Conservation (phyloP, 64 coral and sea anemone species). For the Actinia tenebrosa region DNA sequence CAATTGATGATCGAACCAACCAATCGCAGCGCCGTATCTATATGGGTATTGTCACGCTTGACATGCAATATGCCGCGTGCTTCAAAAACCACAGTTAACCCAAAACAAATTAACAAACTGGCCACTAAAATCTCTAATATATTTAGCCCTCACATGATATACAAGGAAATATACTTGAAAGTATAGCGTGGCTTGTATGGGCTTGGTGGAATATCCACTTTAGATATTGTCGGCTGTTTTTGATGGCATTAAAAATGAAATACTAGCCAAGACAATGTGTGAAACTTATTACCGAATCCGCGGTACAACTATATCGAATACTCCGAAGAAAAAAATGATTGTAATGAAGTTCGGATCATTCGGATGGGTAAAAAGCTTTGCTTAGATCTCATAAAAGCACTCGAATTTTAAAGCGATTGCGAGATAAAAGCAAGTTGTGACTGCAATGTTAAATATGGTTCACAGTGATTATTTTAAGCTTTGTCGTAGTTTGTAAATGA, state of each 20-base stretch:
- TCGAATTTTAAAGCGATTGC: slow-evolving; percentile 2
- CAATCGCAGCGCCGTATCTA: slow-evolving; percentile 52
- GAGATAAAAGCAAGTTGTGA: slow-evolving; percentile 1
- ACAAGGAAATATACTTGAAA: not conserved
- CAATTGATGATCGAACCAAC: slow-evolving; percentile 44
- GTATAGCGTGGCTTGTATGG: not conserved
- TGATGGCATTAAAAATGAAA: not conserved
- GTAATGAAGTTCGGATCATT: no score
- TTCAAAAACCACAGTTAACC: slow-evolving; percentile 30
- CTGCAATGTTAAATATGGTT: not conserved
- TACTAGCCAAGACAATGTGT: not conserved
- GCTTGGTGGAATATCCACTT: not conserved
- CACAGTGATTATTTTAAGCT: not conserved
- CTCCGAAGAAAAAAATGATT: not conserved
- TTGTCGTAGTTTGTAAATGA: not conserved
- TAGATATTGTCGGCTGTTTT: not conserved
- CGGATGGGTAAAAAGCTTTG: not conserved
- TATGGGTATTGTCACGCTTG: slow-evolving; percentile 56
- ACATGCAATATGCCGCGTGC: slow-evolving; percentile 42
- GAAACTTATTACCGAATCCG: not conserved
- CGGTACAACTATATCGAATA: not conserved
- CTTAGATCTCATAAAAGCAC: not conserved
- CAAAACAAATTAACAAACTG: slow-evolving; percentile 23
- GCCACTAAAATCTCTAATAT: not conserved
- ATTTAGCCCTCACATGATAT: not conserved